Evolutionary conservation across 2,113 vertebrate genomes (phyloP).

Genomic region (Alectura lathami): DNA sequence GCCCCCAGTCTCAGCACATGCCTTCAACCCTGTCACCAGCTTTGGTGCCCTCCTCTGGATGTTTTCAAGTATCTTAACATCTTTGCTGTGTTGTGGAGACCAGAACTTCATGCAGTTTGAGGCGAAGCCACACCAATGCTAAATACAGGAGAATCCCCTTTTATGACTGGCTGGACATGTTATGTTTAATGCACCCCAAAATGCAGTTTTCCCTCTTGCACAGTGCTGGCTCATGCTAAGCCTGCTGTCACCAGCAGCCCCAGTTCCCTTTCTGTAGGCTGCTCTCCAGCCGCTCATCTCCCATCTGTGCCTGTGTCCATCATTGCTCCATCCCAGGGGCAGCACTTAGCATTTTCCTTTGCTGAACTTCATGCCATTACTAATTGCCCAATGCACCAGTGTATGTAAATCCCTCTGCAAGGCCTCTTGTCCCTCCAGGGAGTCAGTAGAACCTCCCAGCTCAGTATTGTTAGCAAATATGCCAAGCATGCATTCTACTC

Average conservation of each 20-base stretch:
- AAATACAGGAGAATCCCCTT: background rate
- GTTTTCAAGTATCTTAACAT: background rate
- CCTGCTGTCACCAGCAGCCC: background rate
- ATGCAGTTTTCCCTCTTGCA: background rate
- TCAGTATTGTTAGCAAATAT: background rate
- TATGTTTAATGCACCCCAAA: background rate
- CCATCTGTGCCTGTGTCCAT: background rate
- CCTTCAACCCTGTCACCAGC: background rate
- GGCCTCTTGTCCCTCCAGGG: background rate
- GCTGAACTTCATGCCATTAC: background rate
- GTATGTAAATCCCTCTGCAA: background rate
- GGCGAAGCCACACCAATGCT: background rate
- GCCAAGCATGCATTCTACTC: background rate
- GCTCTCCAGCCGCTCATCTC: background rate
- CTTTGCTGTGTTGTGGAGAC: background rate
- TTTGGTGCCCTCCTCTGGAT: background rate
- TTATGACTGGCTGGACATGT: background rate
- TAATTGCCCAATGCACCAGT: background rate
- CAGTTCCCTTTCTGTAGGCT: background rate
- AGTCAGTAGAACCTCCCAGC: background rate
- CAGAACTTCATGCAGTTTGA: background rate
- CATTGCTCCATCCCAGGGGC: background rate
- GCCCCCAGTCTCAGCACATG: background rate
- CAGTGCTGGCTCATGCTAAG: background rate
- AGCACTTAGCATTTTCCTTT: background rate